Base-by-base conservation (phyloP, 1,140 invertebrate species). In the Megathymus violae region DNA sequence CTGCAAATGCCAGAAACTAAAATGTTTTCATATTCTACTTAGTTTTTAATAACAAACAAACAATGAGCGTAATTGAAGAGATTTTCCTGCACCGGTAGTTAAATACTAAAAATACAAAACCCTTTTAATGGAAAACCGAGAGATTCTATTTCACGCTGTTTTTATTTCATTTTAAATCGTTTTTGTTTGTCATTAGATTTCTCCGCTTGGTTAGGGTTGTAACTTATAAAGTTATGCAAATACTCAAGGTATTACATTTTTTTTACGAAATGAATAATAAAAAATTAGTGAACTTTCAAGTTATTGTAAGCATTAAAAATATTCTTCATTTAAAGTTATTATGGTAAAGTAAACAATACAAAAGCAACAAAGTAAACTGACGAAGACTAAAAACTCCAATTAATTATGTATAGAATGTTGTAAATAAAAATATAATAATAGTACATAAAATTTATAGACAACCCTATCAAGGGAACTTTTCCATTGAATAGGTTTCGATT, bases 401-500 rank as follows among this genome's bases (percentile, higher is more conserved):
- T n/a, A n/a, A n/a, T n/a, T n/a, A n/a, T n/a, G n/a, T n/a, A n/a
- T n/a, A n/a, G n/a, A n/a, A n/a, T n/a, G n/a, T n/a, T n/a, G n/a
- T n/a, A n/a, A 31, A 11, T 14, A 48, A 25, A 25, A 25, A 25
- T 25, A 25, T 25, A 3, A 3, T 25, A 25, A 3, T 3, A 25
- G 6, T 25, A 3, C 22, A 54, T 54, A 54, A 36, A 54, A 52
- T 40, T 58, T 38, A 62, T 69, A 58, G 50, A 51, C 54, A 67
- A 62, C 62, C 63, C 66, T 59, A 47, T 47, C 48, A 34, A 51
- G 64, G 69, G 51, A 65, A 72, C 60, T 78, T 76, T 78, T 77
- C 74, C 70, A 70, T 69, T 69, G 74, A 75, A 69, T 78, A 74
- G 64, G 44, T 69, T 73, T 67, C 76, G 72, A 78, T 84, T 84